phyloP scores from a whole-genome alignment of 2,888 invertebrate species.

The Anthrax anthrax region DNA sequence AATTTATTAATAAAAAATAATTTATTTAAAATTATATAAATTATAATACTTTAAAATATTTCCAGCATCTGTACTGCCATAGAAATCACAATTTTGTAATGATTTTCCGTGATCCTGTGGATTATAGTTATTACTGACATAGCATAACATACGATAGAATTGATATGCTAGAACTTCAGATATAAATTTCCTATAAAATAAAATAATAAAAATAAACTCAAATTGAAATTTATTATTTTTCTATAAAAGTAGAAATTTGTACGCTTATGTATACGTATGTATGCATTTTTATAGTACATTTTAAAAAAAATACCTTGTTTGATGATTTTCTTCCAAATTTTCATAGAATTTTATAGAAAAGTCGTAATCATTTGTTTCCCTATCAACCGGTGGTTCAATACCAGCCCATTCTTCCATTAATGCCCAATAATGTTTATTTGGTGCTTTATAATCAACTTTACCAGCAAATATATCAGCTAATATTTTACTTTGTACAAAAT shows the following conservation, averaged over 20 bases:
- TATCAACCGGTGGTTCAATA: conserved; percentile 42
- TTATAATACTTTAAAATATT: conserved; percentile 26
- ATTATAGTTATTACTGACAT: conserved; percentile 46
- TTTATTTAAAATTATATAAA: conserved; percentile 15
- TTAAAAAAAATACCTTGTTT: conserved; percentile 21
- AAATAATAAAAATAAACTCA: not conserved
- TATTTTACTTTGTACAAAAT: conserved; percentile 51
- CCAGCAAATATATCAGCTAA: conserved; percentile 45
- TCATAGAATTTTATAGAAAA: conserved; percentile 56
- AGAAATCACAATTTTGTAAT: conserved; percentile 55
- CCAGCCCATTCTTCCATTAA: conserved; percentile 45
- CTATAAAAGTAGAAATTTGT: too few relatives aligned
- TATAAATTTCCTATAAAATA: conserved; percentile 51
- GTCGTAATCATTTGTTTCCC: conserved; percentile 49
- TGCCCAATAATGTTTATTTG: conserved; percentile 49
- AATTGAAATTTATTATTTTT: conserved; percentile 6
- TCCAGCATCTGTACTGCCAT: conserved; percentile 46
- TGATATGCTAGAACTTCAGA: conserved; percentile 54
- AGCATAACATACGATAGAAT: conserved; percentile 49
- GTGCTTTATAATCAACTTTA: conserved; percentile 37
- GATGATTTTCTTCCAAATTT: conserved; percentile 18
- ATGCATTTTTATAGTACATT: conserved; percentile 13
- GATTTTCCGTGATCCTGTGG: conserved; percentile 39
- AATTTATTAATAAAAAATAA: not conserved
- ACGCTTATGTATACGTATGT: too few relatives aligned